Base-by-base conservation (phyloP, 64 coral and sea anemone genomes). In the Acropora tenuis region DNA sequence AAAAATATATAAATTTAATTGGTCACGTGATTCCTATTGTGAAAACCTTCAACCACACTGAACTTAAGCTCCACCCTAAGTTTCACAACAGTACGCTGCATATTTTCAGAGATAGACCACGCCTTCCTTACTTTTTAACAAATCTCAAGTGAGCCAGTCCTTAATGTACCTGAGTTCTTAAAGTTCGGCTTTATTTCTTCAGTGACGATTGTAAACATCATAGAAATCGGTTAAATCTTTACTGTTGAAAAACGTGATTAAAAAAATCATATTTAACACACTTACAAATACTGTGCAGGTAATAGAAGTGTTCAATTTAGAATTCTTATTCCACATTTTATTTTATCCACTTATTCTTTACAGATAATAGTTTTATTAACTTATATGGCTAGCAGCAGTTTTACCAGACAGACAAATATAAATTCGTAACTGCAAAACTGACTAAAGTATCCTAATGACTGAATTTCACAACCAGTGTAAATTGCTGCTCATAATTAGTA, bases 341-440 rank as follows among this genome's bases (percentile, higher is more conserved):
- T 71, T 71, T 71, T 71, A 71, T 10, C 19, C 67, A 6, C 67
- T 71, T 71, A 16, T 71, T 16, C 67, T 71, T 71, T 71, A 71
- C 6, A 4, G 67, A 71, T 71, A 20, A 71, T 4, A 71, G 2
- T 30, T 71, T 71, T 8, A 71, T 71, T 71, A 71, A 71, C 67
- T 71, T 71, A 71, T 69, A 69, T 69, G 66, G 66, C 66, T 69
- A 69, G 66, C 16, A 7, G 66, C 66, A 69, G 66, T 69, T 69
- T 69, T 15, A 69, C 16, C 66, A 69, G 16, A 69, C 66, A 69
- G 67, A 71, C 67, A 71, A 71, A 2, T 71, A 15, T 16, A 71
- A 71, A 69, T 10, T 69, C 67, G 67, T 71, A 71, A 20, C 13
- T 71, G 67, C 67, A 15, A 8, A 8, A 15, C 67, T 15, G 13